Evolutionary conservation across 2,113 vertebrate genomes (phyloP).

Genomic region (Toxostoma redivivum): DNA sequence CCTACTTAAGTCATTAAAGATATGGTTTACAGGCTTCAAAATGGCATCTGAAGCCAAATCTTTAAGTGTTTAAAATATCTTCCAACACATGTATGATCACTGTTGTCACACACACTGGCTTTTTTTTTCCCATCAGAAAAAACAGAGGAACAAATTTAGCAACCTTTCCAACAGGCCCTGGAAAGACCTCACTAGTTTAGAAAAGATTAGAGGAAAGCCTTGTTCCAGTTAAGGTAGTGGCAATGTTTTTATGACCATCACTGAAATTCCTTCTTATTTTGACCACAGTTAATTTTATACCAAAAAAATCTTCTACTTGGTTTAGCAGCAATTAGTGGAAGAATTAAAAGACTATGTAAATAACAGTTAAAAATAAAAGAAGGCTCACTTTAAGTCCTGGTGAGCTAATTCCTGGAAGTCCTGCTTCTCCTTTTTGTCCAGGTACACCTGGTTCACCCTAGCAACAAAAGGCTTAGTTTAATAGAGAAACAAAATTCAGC

Average conservation of each 20-base stretch:
- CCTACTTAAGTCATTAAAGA: neutral
- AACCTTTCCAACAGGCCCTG: neutral
- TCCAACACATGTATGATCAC: neutral
- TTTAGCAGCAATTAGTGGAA: neutral
- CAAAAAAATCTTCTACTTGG: neutral
- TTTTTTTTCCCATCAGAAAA: neutral
- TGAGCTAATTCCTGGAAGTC: slow-evolving; percentile 64
- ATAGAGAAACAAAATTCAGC: neutral
- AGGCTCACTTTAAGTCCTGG: slow-evolving; percentile 78
- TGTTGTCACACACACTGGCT: accelerated
- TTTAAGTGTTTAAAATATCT: neutral
- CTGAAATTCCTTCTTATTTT: neutral
- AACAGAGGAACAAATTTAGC: neutral
- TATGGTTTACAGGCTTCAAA: neutral
- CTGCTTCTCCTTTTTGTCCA: slow-evolving; percentile 62
- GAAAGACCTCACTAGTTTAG: neutral
- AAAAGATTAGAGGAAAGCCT: neutral
- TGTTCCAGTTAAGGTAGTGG: neutral
- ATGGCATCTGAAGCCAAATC: neutral
- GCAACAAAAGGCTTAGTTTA: neutral
- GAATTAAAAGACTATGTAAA: neutral
- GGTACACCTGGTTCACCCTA: slow-evolving; percentile 62
- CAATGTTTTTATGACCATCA: neutral
- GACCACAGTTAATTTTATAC: neutral
- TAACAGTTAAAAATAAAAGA: neutral